Evolutionary conservation across 2,888 invertebrate genomes (phyloP).

Genomic region (Cantharis rustica): DNA sequence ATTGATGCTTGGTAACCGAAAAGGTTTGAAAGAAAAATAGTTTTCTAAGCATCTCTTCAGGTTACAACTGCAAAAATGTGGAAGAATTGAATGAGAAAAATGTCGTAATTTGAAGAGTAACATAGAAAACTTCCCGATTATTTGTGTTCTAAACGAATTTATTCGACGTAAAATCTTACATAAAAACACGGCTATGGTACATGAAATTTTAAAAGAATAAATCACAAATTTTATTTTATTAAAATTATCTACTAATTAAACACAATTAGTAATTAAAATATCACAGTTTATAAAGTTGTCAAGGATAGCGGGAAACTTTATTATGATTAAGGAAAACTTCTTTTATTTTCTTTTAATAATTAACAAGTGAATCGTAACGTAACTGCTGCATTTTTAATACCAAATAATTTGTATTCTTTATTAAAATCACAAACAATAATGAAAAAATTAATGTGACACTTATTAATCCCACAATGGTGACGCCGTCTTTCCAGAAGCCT

Average conservation of each 20-base stretch:
- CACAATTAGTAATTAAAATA: conserved; percentile 32
- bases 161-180: conserved; percentile 49
- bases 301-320: conserved; percentile 26
- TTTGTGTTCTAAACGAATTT: conserved; percentile 48
- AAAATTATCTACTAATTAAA: conserved; percentile 15
- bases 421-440: conserved; percentile 19
- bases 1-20: background rate
- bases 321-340: conserved; percentile 13
- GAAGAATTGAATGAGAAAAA: conserved; percentile 14
- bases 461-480: conserved; percentile 42
- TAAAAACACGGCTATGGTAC: conserved; percentile 40
- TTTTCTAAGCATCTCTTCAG: conserved; percentile 27
- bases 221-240: conserved; percentile 43
- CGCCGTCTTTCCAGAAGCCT: background rate
- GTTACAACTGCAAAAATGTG: conserved; percentile 3
- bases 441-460: conserved; percentile 49
- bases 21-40: conserved; percentile 45
- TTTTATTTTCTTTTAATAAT: conserved; percentile 7
- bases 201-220: conserved; percentile 34
- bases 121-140: conserved; percentile 48
- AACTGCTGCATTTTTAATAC: conserved; percentile 10
- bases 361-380: conserved; percentile 15
- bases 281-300: conserved; percentile 37
- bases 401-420: conserved; percentile 2
- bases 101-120: conserved; percentile 46